Conservation (phyloP, 2,888 invertebrate genomes). For the Tinea trinotella region DNA sequence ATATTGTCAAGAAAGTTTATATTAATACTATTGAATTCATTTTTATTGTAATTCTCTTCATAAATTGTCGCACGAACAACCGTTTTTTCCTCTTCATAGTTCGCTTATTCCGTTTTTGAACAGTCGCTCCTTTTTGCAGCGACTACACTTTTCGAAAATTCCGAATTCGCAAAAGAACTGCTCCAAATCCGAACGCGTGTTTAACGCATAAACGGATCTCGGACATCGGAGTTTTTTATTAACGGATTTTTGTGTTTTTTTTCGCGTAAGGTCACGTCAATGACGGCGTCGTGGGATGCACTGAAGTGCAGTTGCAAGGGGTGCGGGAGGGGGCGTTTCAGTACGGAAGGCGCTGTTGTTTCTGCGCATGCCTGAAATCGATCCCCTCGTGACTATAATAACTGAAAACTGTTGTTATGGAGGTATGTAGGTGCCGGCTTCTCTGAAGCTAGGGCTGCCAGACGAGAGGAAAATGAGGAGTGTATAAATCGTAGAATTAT, state of each 20-base stretch:
- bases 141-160: neutral
- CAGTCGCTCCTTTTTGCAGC: neutral
- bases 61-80: conserved; percentile 28
- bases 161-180: neutral
- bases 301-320: conserved; percentile 65
- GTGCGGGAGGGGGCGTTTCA: conserved; percentile 31
- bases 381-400: conserved; percentile 35
- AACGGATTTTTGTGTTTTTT: conserved; percentile 21
- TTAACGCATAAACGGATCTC: neutral
- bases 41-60: conserved; percentile 23
- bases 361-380: conserved; percentile 64
- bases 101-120: conserved; percentile 27
- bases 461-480: neutral
- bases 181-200: no score
- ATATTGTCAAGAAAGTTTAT: conserved; percentile 21
- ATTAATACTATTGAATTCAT: conserved; percentile 38
- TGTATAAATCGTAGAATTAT: neutral
- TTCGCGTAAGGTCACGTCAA: conserved; percentile 22
- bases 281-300: conserved; percentile 54
- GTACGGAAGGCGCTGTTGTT: conserved; percentile 31
- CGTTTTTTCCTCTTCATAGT: conserved; percentile 70
- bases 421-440: conserved; percentile 8
- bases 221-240: neutral
- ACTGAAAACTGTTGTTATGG: conserved; percentile 10
- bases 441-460: neutral